Evolutionary conservation across 1,140 invertebrate genomes (phyloP).

Genomic region (Neodiprion fabricii): DNA sequence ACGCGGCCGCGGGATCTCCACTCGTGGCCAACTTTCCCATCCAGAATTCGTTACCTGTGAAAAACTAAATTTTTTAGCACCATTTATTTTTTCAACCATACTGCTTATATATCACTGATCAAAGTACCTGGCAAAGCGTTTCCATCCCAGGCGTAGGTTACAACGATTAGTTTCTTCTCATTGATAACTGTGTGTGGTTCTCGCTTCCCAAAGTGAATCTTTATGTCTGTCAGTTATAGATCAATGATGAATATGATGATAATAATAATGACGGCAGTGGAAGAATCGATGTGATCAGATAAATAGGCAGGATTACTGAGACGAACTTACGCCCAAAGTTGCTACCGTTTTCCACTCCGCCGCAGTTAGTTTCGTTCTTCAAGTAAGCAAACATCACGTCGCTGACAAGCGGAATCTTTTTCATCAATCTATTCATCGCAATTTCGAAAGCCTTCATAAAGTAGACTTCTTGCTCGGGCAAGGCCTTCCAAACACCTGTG

Average conservation of each 20-base stretch:
- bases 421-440: slow-evolving; percentile 49
- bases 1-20: slow-evolving; percentile 70
- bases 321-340: slow-evolving; percentile 47
- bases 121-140: slow-evolving; percentile 70
- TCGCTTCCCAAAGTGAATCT: slow-evolving; percentile 53
- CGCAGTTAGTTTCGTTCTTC: slow-evolving; percentile 44
- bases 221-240: slow-evolving; percentile 39
- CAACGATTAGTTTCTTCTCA: slow-evolving; percentile 65
- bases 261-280: background rate
- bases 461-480: slow-evolving; percentile 51
- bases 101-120: too few species aligned
- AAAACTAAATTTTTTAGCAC: too few species aligned
- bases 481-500: slow-evolving; percentile 39
- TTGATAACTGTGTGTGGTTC: slow-evolving; percentile 51
- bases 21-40: slow-evolving; percentile 51
- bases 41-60: slow-evolving; percentile 55
- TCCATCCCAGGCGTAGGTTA: slow-evolving; percentile 73
- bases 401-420: slow-evolving; percentile 51
- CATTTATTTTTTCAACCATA: too few species aligned
- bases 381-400: slow-evolving; percentile 59
- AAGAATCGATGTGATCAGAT: background rate
- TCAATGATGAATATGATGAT: background rate
- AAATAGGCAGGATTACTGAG: background rate
- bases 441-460: slow-evolving; percentile 57
- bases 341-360: slow-evolving; percentile 50